Percentiles rank a stretch among this genome's conserved stretches.
These are phyloP conservation scores for Chelonus formosanus DNA, from an alignment of 2,888 invertebrate genomes.

Conservation along the genomic window DNA sequence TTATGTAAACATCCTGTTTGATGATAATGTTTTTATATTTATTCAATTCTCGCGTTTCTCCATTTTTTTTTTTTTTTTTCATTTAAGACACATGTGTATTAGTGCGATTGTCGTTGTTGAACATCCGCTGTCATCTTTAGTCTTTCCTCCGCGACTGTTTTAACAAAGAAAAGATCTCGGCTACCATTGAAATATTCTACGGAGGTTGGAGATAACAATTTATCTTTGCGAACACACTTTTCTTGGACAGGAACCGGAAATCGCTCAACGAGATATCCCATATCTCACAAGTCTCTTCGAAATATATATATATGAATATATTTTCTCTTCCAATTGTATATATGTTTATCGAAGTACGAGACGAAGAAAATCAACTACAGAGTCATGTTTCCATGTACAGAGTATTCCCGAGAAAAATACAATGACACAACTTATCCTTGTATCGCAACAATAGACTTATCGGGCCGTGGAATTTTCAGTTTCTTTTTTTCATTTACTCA, in stretches of 20 bases:
- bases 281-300: slow-evolving; percentile 35
- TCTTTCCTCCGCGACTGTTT: slow-evolving; percentile 4
- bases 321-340: slow-evolving; percentile 1
- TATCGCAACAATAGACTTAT: slow-evolving; percentile 14
- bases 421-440: slow-evolving; percentile 6
- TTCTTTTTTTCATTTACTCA: background rate
- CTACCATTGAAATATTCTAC: slow-evolving; percentile 24
- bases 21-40: no score
- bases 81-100: no score
- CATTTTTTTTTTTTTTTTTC: slow-evolving; percentile 13
- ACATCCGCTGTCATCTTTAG: slow-evolving; percentile 31
- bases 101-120: background rate
- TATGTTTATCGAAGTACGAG: background rate
- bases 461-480: slow-evolving; percentile 8
- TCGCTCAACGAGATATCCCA: slow-evolving; percentile 49
- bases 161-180: slow-evolving; percentile 32
- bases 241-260: slow-evolving; percentile 64
- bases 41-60: background rate
- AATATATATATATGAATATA: slow-evolving; percentile 7
- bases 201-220: slow-evolving; percentile 49
- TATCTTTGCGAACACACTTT: slow-evolving; percentile 55
- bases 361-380: slow-evolving; percentile 9
- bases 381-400: slow-evolving; percentile 6
- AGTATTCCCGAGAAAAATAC: slow-evolving; percentile 3
- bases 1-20: no score